phyloP scores from a whole-genome alignment of 2,797 vertebrate genomes.

The Kryptolebias ocellatus region DNA sequence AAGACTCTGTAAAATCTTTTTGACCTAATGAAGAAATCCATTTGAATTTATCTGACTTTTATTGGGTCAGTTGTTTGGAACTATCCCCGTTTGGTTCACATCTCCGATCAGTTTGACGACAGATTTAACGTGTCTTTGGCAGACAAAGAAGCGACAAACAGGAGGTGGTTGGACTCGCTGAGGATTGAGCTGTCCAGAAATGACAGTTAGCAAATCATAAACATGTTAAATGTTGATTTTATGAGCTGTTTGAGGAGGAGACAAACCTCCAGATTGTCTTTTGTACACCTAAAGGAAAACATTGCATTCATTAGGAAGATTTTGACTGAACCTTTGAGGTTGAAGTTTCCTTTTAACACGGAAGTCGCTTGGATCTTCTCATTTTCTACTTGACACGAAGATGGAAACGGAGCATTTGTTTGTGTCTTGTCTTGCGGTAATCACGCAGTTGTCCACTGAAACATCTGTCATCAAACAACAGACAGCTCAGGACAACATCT shows the following conservation, averaged over 20 bases:
- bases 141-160: too few relatives aligned
- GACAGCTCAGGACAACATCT: constrained; percentile 19
- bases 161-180: too few relatives aligned
- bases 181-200: too few relatives aligned
- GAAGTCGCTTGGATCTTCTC: background rate
- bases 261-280: background rate
- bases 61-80: background rate
- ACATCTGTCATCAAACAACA: constrained; percentile 48
- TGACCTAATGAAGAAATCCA: background rate
- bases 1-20: background rate
- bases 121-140: too few relatives aligned
- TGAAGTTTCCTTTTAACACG: background rate
- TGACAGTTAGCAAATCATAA: too few relatives aligned
- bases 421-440: constrained; percentile 1
- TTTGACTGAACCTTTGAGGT: background rate
- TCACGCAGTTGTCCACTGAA: constrained; percentile 25
- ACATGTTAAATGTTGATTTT: background rate
- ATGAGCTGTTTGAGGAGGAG: background rate
- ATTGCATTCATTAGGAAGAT: background rate
- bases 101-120: too few relatives aligned
- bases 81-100: too few relatives aligned
- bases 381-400: background rate
- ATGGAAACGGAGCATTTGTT: background rate
- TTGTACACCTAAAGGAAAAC: background rate
- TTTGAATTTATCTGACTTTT: background rate